Conservation (phyloP, 1,140 invertebrate species). For the Papilio dardanus region DNA sequence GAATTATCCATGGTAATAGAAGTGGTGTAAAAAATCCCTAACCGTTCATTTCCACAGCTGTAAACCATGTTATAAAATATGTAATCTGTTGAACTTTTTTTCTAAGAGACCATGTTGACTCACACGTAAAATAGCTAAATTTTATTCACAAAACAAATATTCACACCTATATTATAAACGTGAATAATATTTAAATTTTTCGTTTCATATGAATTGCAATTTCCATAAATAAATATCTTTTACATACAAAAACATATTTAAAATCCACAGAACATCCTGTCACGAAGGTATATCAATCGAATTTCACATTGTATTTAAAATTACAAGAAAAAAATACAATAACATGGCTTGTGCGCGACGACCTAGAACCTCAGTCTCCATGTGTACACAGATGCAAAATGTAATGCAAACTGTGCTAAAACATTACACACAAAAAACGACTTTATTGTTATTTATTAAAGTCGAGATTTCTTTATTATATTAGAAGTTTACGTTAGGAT, state of each 20-base stretch:
- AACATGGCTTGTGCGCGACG: conserved; percentile 58
- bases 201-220: neutral
- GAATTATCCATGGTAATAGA: too few species aligned
- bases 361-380: conserved; percentile 63
- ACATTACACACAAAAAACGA: neutral
- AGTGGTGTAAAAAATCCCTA: too few species aligned
- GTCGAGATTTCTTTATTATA: conserved; percentile 10
- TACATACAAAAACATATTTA: neutral
- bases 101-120: too few species aligned
- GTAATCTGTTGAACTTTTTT: too few species aligned
- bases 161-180: too few species aligned
- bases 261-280: conserved; percentile 10
- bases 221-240: neutral
- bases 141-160: too few species aligned
- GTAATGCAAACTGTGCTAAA: neutral
- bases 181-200: neutral
- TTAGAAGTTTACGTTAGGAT: conserved; percentile 1
- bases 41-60: too few species aligned
- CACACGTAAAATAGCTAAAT: too few species aligned
- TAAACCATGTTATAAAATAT: too few species aligned
- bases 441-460: neutral
- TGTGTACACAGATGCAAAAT: conserved; percentile 48
- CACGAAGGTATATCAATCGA: conserved; percentile 11
- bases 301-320: neutral
- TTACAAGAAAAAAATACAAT: conserved; percentile 43